A percentile compares a stretch with the other conserved stretches of the same genome.
These are phyloP conservation scores for Folsomia candida DNA, from an alignment of 2,888 invertebrate genomes.

Conservation along the genomic window DNA sequence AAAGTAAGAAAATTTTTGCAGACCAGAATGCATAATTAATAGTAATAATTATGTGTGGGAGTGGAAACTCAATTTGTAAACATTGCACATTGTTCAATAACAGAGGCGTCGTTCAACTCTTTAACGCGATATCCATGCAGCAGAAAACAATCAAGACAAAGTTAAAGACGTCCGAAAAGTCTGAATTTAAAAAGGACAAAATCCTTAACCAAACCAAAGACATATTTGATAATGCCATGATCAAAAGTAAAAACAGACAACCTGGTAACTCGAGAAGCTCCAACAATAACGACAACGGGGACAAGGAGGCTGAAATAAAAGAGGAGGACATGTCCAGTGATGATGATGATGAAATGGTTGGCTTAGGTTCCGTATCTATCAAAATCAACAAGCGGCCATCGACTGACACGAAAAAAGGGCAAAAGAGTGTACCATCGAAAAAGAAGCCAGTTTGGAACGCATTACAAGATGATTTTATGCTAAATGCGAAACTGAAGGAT, in stretches of 20 bases:
- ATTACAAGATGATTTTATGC: conserved; percentile 57
- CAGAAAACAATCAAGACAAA: conserved; percentile 55
- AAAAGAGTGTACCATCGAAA: background rate
- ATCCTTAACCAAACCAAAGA: conserved; percentile 51
- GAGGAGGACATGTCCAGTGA: conserved; percentile 28
- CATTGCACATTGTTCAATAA: too few species aligned
- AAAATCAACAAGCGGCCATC: background rate
- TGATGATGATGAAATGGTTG: conserved; percentile 9
- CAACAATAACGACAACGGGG: background rate
- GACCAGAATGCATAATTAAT: background rate
- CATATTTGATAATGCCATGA: conserved; percentile 51
- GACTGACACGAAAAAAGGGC: conserved; percentile 50
- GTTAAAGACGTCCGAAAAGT: conserved; percentile 53
- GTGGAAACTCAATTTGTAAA: background rate
- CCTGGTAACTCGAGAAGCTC: background rate
- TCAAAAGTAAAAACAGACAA: conserved; percentile 22
- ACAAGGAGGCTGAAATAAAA: conserved; percentile 31
- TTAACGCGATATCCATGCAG: conserved; percentile 57
- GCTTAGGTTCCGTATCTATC: too few species aligned
- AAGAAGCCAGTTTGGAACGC: conserved; percentile 54
- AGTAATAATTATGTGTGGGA: too few species aligned
- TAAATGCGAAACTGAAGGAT: conserved; percentile 57
- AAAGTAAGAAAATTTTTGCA: conserved; percentile 54
- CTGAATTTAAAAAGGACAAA: conserved; percentile 54
- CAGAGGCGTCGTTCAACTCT: conserved; percentile 58